Evolutionary conservation across 2,113 vertebrate species (phyloP), one percentile per base, ranked within the genome.

Genomic region (Gracilinanus agilis): DNA sequence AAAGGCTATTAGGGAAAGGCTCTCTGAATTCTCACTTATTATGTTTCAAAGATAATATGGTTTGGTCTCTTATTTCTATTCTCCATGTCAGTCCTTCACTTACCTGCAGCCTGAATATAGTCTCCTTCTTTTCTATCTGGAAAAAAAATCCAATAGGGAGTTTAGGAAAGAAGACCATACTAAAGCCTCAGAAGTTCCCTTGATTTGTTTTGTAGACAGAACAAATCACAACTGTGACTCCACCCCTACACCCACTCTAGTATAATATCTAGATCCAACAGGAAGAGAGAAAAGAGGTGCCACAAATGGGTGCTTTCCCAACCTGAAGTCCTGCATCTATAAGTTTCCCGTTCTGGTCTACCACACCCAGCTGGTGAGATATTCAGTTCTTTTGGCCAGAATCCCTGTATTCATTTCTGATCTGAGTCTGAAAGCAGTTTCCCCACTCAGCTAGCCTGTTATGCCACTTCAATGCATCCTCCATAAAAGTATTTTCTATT

Each of bases 1-100:
- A 0, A 53, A 3, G 24, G 34, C 3, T 92, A 49, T 21, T 24
- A n/a, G 24, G 25, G 34, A 1, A 23, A 16, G 2, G 27, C 24
- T 90, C 49, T 10, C 53, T 9, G 5, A 0, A 0, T 0, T 91
- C 0, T 5, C 9, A 6, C 55, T 54, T 93, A 40, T 0, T 88
- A 7, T 75, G 7, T 27, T 49, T 67, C 67, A 53, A 19, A 24
- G 58, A 3, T n/a, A 24, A 53, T 21, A 89, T 25, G 21, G 44
- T 13, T 23, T 55, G 89, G 7, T 2, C 1, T 3, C 2, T 53
- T 40, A 12, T 61, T 61, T 29, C 27, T 29, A 61, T 44, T 44
- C 23, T 40, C 13, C 21, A 29, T 13, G 27, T 29, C 58, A 61
- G 10, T 27, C 58, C 58, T 61, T 29, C 58, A 29, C 55, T 89